Evolutionary conservation across 2,888 invertebrate genomes (phyloP).

Genomic region (Andrena trimmerana): DNA sequence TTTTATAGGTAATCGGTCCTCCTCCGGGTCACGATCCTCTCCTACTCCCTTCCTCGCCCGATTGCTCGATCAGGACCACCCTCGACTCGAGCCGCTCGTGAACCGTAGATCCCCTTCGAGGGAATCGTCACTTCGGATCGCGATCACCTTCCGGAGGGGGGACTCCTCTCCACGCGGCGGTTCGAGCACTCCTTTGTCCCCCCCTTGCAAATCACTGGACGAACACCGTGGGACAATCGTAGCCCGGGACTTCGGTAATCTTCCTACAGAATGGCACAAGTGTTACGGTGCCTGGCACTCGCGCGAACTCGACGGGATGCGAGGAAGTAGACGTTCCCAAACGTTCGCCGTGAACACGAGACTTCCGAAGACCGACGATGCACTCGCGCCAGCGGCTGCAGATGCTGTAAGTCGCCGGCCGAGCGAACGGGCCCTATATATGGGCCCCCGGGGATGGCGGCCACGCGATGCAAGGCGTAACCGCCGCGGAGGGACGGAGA

Average conservation of each 20-base stretch:
- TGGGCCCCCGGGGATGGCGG: slow-evolving; percentile 44
- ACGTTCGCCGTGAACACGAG: neutral
- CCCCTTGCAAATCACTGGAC: slow-evolving; percentile 13
- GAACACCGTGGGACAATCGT: neutral
- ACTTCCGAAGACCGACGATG: slow-evolving; percentile 52
- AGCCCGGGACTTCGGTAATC: neutral
- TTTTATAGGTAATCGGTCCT: too few relatives aligned
- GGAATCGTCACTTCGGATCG: neutral
- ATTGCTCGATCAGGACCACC: neutral
- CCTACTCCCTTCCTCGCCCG: neutral
- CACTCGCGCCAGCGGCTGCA: slow-evolving; percentile 73
- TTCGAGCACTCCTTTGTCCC: neutral
- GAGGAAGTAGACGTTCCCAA: neutral
- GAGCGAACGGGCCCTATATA: slow-evolving; percentile 66
- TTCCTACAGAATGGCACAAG: too few relatives aligned
- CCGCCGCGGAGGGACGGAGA: slow-evolving; percentile 11
- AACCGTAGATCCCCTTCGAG: neutral
- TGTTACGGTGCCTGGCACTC: too few relatives aligned
- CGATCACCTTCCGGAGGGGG: too few relatives aligned
- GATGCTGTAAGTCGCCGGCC: slow-evolving; percentile 76
- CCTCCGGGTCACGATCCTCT: neutral
- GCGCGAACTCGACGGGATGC: neutral
- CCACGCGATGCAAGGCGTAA: slow-evolving; percentile 7
- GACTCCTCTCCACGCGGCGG: neutral
- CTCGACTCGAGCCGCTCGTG: neutral